Evolutionary conservation across 2,797 vertebrate genomes (phyloP), one percentile per base, ranked within the genome.

Genomic region (Enteromius anoplus): DNA sequence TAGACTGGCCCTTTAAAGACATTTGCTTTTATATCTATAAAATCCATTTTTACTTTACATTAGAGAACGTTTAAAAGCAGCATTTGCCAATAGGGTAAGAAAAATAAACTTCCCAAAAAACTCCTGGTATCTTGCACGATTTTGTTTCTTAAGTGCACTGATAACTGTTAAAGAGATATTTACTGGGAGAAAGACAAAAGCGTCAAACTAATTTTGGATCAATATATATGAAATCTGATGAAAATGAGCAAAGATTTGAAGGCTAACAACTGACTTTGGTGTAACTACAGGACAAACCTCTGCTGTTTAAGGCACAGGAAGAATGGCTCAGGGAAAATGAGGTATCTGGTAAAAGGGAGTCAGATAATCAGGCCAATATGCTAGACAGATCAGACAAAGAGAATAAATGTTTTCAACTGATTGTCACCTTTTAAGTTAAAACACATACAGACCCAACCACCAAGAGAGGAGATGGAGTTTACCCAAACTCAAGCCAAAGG

Each of bases 301-400:
- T 45, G 37, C 58, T 84, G 66, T 80, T 85, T 62, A 84, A 87
- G 82, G 87, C 78, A 85, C 84, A 78, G 70, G 29, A 70, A 58
- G 40, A 66, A 60, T 60, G 45, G 84, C 26, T 49, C 12, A 81
- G 42, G 11, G 29, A 73, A 70, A 69, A 79, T 58, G 1, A 75
- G 49, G 66, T 47, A 26, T 19, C 21, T 58, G 29, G 11, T 15
- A 7, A 21, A 6, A 51, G 21, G 19, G 29, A 75, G 11, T 53
- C 29, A 12, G 17, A 34, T 21, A 51, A n/a, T n/a, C 9, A 73
- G 11, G 5, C 10, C 47, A 55, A 73, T 19, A 37, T 15, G 10
- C 19, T 8, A 19, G 5, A 75, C 21, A 53, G 32, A 68, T 26
- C 29, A 78, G 64, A 78, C 21, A 75, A 3, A 4, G 0, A 58